Evolutionary conservation across 2,888 invertebrate species (phyloP).

Genomic region (Microctonus aethiopoides): DNA sequence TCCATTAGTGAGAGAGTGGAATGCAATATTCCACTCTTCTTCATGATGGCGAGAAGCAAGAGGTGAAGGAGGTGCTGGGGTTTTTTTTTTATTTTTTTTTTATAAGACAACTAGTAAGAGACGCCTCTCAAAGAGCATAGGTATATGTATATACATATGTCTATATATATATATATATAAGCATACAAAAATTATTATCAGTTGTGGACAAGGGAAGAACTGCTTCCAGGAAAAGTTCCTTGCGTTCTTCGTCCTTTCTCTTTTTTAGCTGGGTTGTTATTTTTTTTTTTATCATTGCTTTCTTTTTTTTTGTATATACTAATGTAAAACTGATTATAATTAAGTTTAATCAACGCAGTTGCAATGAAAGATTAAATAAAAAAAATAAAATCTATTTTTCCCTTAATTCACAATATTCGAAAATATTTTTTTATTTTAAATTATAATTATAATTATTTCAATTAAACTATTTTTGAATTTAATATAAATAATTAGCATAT

Average conservation of each 20-base stretch:
- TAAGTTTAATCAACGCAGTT: constrained; percentile 40
- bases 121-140: constrained; percentile 42
- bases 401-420: too few species aligned
- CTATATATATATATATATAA: not conserved
- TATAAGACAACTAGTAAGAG: constrained; percentile 26
- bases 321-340: constrained; percentile 40
- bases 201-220: constrained; percentile 51
- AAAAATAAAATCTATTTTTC: too few species aligned
- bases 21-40: constrained; percentile 21
- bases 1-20: constrained; percentile 50
- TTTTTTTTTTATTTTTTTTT: constrained; percentile 36
- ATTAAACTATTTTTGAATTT: too few species aligned
- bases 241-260: not conserved
- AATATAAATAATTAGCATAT: too few species aligned
- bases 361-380: not conserved
- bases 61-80: constrained; percentile 33
- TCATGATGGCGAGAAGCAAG: not conserved
- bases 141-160: too few species aligned
- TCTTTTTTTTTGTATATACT: not conserved
- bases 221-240: constrained; percentile 56
- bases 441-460: too few species aligned
- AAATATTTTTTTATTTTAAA: too few species aligned
- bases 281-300: constrained; percentile 31
- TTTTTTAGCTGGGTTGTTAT: constrained; percentile 22
- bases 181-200: constrained; percentile 53